Evolutionary conservation across 1,140 invertebrate genomes (phyloP).

Genomic region (Anthonomus grandis): DNA sequence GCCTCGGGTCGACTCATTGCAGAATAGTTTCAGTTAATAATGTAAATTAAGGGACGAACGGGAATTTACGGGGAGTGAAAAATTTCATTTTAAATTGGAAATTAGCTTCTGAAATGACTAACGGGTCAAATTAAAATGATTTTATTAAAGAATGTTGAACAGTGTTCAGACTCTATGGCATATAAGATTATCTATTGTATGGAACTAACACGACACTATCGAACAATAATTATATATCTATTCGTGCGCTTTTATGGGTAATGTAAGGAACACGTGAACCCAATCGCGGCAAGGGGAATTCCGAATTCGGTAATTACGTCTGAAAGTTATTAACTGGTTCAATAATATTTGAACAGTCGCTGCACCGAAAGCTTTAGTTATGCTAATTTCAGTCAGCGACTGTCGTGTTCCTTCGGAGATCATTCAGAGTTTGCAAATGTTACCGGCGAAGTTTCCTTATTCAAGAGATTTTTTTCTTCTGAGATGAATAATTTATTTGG

Average conservation of each 20-base stretch:
- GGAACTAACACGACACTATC: too few relatives aligned
- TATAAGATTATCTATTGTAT: too few relatives aligned
- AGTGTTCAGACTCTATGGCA: too few relatives aligned
- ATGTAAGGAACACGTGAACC: slow-evolving; percentile 14
- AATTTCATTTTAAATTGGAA: slow-evolving; percentile 21
- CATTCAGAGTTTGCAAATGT: slow-evolving; percentile 12
- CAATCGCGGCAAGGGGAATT: slow-evolving; percentile 15
- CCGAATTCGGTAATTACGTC: slow-evolving; percentile 21
- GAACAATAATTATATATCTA: too few relatives aligned
- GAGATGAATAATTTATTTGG: too few relatives aligned
- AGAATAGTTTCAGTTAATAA: slow-evolving; percentile 23
- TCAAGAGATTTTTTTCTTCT: too few relatives aligned
- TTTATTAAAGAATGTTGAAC: too few relatives aligned
- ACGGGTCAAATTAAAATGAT: too few relatives aligned
- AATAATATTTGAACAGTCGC: slow-evolving; percentile 23
- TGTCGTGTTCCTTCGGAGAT: slow-evolving; percentile 5
- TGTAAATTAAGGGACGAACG: slow-evolving; percentile 22
- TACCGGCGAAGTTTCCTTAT: too few relatives aligned
- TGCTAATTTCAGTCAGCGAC: slow-evolving; percentile 9
- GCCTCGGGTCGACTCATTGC: slow-evolving; percentile 2
- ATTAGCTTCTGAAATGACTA: too few relatives aligned
- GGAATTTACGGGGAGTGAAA: slow-evolving; percentile 18
- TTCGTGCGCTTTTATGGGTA: background rate
- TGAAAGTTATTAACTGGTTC: slow-evolving; percentile 24
- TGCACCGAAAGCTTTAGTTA: slow-evolving; percentile 17